Percentiles rank a stretch among this genome's conserved stretches.
Evolutionary conservation across 2,888 invertebrate genomes (phyloP).

Genomic region (Celastrina argiolus): DNA sequence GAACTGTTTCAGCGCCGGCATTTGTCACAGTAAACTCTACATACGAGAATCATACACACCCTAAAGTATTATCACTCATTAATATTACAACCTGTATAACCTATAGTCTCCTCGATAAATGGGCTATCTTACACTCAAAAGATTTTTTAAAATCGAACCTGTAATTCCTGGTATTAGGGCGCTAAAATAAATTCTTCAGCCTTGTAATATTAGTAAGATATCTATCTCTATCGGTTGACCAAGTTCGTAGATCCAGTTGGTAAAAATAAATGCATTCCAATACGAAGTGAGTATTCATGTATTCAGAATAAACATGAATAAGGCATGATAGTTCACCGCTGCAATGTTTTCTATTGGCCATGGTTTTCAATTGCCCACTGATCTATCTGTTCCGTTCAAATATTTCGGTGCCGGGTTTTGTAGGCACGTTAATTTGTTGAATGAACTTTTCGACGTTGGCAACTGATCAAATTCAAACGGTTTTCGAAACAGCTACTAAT

Average conservation of each 20-base stretch:
- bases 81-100: too few relatives aligned
- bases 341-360: conserved; percentile 8
- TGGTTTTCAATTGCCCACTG: neutral
- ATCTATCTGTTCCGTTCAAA: neutral
- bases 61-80: too few relatives aligned
- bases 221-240: neutral
- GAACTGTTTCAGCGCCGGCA: too few relatives aligned
- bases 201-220: too few relatives aligned
- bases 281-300: conserved; percentile 4
- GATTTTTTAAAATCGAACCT: too few relatives aligned
- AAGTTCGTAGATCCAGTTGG: conserved; percentile 5
- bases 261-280: conserved; percentile 5
- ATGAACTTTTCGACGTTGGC: neutral
- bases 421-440: neutral
- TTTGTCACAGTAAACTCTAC: too few relatives aligned
- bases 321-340: conserved; percentile 10
- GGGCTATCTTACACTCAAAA: too few relatives aligned
- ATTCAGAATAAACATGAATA: conserved; percentile 18
- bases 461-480: neutral
- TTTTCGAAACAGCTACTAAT: neutral
- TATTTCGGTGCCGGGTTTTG: neutral
- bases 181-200: too few relatives aligned
- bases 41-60: too few relatives aligned
- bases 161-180: too few relatives aligned
- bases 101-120: too few relatives aligned